phyloP scores from a whole-genome alignment of 2,797 vertebrate genomes.

The Amblyopsis hoosieri region DNA sequence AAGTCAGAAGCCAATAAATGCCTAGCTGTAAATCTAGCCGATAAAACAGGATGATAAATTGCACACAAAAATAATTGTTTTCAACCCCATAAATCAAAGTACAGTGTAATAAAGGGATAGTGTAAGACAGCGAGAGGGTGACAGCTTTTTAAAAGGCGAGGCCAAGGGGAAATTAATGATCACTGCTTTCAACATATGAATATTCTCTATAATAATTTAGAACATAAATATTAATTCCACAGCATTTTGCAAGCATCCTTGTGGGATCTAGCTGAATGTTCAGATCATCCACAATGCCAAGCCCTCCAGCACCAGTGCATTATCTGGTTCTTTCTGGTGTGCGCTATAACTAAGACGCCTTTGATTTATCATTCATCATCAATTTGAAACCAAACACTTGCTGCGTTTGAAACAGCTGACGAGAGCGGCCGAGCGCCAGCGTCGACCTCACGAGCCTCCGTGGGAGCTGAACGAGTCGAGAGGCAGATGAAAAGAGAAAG shows the following conservation, averaged over 20 bases:
- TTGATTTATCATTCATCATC: conserved; percentile 59
- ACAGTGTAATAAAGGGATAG: background rate
- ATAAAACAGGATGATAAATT: background rate
- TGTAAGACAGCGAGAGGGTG: no score
- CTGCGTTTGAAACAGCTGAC: conserved; percentile 44
- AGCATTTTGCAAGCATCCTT: background rate
- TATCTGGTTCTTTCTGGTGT: conserved; percentile 24
- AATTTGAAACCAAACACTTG: conserved; percentile 52
- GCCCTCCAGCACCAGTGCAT: conserved; percentile 3
- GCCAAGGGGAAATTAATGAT: no score
- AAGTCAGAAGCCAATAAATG: no score
- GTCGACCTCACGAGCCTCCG: conserved; percentile 18
- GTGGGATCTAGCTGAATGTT: conserved; percentile 30
- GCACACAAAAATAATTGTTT: conserved; percentile 2
- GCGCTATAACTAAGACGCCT: conserved; percentile 27
- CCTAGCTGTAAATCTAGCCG: no score
- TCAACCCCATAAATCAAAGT: conserved; percentile 12
- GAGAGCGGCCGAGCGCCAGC: conserved; percentile 35
- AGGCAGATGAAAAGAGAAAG: conserved; percentile 18
- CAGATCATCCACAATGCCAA: conserved; percentile 19
- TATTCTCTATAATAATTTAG: no score
- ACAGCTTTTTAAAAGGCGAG: no score
- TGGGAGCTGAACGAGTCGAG: conserved; percentile 22
- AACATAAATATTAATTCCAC: no score
- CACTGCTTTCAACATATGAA: no score